Base-by-base conservation (phyloP, 2,797 vertebrate species). In the Coregonus ussuriensis region DNA sequence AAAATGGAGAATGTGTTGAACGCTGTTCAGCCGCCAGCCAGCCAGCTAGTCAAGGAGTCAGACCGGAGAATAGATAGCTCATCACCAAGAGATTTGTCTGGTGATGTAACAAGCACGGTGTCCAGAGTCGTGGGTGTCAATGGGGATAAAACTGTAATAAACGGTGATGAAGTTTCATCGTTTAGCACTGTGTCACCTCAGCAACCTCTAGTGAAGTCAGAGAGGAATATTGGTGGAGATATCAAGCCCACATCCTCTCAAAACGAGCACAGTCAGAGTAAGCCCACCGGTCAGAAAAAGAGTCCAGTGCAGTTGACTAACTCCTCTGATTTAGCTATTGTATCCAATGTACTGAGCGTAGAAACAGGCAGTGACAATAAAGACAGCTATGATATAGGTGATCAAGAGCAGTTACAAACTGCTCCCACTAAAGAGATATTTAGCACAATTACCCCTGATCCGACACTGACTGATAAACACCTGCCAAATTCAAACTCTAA, bases 191-290 rank as follows among this genome's bases (percentile, higher is more conserved):
- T 81, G 41, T 4, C 52, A 16, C 76, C 74, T 87, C 81, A 88
- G 33, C 77, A 29, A 51, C 52, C 71, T 41, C 62, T 0, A 0
- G 16, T 71, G 67, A 7, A 68, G 66, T 79, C 82, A 82, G 77
- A 84, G 73, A 71, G 63, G 25, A 82, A 88, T 77, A 69, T 73
- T 31, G 79, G 25, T 56, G 47, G 54, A 77, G 87, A 84, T 70
- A 66, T 35, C 33, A 80, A 89, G 65, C 66, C 76, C 15, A 52
- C 11, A 15, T 74, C 15, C 15, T 74, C 67, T 79, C 62, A 76
- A 65, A 82, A 67, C 66, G 33, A 9, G 72, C n/a, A 62, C 3
- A 15, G 47, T 76, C 71, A 33, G 77, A 78, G n/a, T 51, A 51
- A 11, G 56, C 31, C 54, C 54, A 72, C 25, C 47, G 73, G 18